phyloP scores from a whole-genome alignment of 2,797 vertebrate species.

The Tadarida brasiliensis region DNA sequence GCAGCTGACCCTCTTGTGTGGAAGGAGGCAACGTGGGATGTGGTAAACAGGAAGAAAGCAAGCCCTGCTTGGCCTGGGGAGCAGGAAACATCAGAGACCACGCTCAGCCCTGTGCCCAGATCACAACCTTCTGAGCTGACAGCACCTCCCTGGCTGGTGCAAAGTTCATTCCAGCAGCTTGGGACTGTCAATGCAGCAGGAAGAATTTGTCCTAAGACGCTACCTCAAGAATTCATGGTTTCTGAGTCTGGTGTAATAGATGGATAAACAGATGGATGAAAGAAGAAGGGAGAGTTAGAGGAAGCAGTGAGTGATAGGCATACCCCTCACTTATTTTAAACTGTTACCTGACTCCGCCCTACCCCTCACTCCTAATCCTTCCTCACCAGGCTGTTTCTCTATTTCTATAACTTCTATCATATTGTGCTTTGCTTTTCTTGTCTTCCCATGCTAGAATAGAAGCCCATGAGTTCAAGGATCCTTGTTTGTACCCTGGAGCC shows the following conservation, averaged over 20 bases:
- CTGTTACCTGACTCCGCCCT: not conserved
- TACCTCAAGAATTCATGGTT: constrained; percentile 27
- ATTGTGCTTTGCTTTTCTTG: not conserved
- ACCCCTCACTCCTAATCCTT: too few species aligned
- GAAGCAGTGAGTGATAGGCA: not conserved
- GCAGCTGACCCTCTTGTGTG: constrained; percentile 65
- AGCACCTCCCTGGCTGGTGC: not conserved
- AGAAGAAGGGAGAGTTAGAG: not conserved
- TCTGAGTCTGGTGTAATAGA: constrained; percentile 31
- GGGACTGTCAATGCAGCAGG: not conserved
- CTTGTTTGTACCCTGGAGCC: not conserved
- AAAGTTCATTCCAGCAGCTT: constrained; percentile 35
- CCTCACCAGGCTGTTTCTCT: not conserved
- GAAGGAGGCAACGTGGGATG: not conserved
- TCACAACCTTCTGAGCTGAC: not conserved
- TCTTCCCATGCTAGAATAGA: not conserved
- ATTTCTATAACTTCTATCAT: not conserved
- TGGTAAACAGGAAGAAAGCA: constrained; percentile 79
- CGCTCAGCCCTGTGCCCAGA: not conserved
- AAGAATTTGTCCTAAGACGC: constrained; percentile 49
- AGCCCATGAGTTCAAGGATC: not conserved
- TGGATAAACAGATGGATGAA: not conserved
- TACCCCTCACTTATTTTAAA: not conserved
- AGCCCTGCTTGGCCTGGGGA: constrained; percentile 33
- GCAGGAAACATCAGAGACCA: constrained; percentile 47